Percentiles rank a stretch among this genome's conserved stretches.
Evolutionary conservation across 1,140 invertebrate genomes (phyloP).

Genomic region (Drosophila nigromelanica): DNA sequence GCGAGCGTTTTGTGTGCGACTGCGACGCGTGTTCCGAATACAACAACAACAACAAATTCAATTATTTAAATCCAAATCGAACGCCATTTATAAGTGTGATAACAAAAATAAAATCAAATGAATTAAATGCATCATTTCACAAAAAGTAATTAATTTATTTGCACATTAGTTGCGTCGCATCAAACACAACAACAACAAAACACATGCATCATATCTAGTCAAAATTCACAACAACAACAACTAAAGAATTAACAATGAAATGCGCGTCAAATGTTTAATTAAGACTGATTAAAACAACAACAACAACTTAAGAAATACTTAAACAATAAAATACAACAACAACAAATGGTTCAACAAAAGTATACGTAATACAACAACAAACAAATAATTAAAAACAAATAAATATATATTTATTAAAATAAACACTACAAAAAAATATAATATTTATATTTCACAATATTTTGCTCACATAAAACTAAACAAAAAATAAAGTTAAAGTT

Average conservation of each 20-base stretch:
- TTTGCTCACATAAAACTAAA: slow-evolving; percentile 71
- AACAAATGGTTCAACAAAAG: slow-evolving; percentile 82
- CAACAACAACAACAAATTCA: slow-evolving; percentile 25
- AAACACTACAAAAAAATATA: slow-evolving; percentile 47
- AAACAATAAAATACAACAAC: slow-evolving; percentile 37
- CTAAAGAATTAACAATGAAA: slow-evolving; percentile 43
- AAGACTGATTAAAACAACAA: slow-evolving; percentile 68
- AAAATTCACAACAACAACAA: slow-evolving; percentile 21
- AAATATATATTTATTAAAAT: slow-evolving; percentile 72
- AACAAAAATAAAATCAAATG: slow-evolving; percentile 25
- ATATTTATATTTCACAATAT: slow-evolving; percentile 65
- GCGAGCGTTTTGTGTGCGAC: slow-evolving; percentile 38
- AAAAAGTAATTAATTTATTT: slow-evolving; percentile 22
- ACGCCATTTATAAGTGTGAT: slow-evolving; percentile 48
- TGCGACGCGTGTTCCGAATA: slow-evolving; percentile 39
- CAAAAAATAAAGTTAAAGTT: slow-evolving; percentile 48
- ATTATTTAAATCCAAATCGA: slow-evolving; percentile 45
- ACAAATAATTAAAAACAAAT: slow-evolving; percentile 52
- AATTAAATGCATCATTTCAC: slow-evolving; percentile 27
- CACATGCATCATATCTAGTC: slow-evolving; percentile 51
- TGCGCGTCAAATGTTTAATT: slow-evolving; percentile 60
- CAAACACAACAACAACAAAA: slow-evolving; percentile 17
- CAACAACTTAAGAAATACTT: slow-evolving; percentile 27
- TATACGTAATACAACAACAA: slow-evolving; percentile 75
- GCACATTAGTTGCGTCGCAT: slow-evolving; percentile 10